Evolutionary conservation across 2,797 vertebrate species (phyloP).

Genomic region (Malacoraja senta): DNA sequence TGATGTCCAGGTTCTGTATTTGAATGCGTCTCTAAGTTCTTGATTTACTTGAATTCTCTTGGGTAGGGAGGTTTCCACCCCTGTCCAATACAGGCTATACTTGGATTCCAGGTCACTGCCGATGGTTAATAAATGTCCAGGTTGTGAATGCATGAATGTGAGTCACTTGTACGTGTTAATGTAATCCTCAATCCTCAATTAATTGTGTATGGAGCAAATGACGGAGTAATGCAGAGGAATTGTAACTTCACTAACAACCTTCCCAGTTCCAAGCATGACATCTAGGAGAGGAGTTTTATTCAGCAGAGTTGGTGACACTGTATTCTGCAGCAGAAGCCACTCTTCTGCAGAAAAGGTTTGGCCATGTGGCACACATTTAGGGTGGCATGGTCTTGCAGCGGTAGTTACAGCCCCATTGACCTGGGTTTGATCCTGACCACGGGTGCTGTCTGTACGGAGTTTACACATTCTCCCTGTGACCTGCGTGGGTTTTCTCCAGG

Average conservation of each 20-base stretch:
- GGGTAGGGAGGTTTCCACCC: no score
- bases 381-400: no score
- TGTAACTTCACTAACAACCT: not conserved
- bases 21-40: no score
- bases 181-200: not conserved
- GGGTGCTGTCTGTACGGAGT: no score
- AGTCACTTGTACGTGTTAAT: not conserved
- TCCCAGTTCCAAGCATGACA: not conserved
- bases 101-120: not conserved
- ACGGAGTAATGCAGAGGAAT: not conserved
- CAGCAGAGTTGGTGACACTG: not conserved
- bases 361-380: no score
- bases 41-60: no score
- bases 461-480: no score
- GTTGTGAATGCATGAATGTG: not conserved
- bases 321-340: not conserved
- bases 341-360: not conserved
- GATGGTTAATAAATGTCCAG: not conserved
- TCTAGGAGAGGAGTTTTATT: not conserved
- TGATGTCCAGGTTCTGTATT: no score
- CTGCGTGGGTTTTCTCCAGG: no score
- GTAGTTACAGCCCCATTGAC: no score
- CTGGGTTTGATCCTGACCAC: no score
- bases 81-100: no score
- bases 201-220: not conserved